Conservation (phyloP, 2,888 invertebrate species). For the Acanthoscelides obtectus region DNA sequence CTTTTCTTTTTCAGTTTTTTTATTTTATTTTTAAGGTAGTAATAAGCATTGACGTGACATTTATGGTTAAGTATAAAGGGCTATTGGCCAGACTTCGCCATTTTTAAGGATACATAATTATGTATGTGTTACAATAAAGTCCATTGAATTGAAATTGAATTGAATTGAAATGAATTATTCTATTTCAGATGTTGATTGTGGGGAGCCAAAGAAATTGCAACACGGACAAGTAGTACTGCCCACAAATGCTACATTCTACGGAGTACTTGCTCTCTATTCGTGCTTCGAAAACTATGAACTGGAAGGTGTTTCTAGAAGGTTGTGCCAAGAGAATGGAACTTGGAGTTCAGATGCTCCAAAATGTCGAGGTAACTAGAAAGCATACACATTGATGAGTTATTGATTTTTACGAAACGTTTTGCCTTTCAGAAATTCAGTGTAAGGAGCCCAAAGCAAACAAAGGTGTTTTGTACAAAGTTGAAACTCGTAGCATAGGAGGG, state of each 20-base stretch:
- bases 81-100: too few relatives aligned
- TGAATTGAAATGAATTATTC: neutral
- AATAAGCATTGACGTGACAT: too few relatives aligned
- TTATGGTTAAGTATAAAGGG: too few relatives aligned
- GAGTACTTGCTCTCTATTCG: conserved; percentile 78
- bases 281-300: conserved; percentile 77
- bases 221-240: conserved; percentile 75
- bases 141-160: too few relatives aligned
- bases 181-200: conserved; percentile 76
- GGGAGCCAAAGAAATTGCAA: conserved; percentile 64
- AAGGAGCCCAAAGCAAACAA: conserved; percentile 62
- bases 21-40: too few relatives aligned
- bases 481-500: conserved; percentile 71
- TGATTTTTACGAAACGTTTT: neutral
- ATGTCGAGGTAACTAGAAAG: conserved; percentile 73
- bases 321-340: conserved; percentile 84
- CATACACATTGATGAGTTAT: too few relatives aligned
- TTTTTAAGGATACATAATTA: too few relatives aligned
- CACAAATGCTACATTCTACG: conserved; percentile 85
- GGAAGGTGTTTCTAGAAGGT: conserved; percentile 75
- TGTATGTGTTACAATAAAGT: too few relatives aligned
- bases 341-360: conserved; percentile 81
- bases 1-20: too few relatives aligned
- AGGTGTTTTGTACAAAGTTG: conserved; percentile 55
- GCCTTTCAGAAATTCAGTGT: conserved; percentile 69